phyloP scores from a whole-genome alignment of 2,113 vertebrate species.

The Platichthys flesus region DNA sequence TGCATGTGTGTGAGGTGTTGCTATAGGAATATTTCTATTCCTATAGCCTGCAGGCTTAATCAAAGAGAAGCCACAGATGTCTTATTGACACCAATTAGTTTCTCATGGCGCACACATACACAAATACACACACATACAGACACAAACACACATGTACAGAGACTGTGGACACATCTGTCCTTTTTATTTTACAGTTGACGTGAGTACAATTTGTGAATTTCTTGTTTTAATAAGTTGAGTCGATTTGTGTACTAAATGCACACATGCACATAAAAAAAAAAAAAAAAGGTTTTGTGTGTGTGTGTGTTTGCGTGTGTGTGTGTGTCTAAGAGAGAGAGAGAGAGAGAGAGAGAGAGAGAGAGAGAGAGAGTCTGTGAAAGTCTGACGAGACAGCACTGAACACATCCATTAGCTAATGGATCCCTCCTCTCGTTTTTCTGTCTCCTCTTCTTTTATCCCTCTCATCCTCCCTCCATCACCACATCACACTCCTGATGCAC shows the following conservation, averaged over 20 bases:
- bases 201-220: constrained; percentile 26
- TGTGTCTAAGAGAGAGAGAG: neutral
- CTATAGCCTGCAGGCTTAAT: constrained; percentile 75
- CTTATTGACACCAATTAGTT: constrained; percentile 80
- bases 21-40: constrained; percentile 66
- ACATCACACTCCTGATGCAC: constrained; percentile 77
- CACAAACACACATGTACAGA: constrained; percentile 1
- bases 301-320: constrained; percentile 2
- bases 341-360: neutral
- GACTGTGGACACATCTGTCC: constrained; percentile 17
- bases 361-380: constrained; percentile 52
- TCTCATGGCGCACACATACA: constrained; percentile 41
- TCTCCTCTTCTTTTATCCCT: constrained; percentile 62
- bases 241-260: constrained; percentile 24
- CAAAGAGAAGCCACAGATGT: constrained; percentile 80
- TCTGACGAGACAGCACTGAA: constrained; percentile 84
- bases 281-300: constrained; percentile 15
- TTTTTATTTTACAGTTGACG: constrained; percentile 16
- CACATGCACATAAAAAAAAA: constrained; percentile 23
- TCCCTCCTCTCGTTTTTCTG: constrained; percentile 72
- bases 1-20: constrained; percentile 51
- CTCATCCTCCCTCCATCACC: constrained; percentile 69
- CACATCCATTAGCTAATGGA: constrained; percentile 96
- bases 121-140: constrained; percentile 5
- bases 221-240: constrained; percentile 30